A percentile compares a stretch with the other conserved stretches of the same genome.
phyloP scores from a whole-genome alignment of 2,797 vertebrate species.

The Pseudochirops cupreus region DNA sequence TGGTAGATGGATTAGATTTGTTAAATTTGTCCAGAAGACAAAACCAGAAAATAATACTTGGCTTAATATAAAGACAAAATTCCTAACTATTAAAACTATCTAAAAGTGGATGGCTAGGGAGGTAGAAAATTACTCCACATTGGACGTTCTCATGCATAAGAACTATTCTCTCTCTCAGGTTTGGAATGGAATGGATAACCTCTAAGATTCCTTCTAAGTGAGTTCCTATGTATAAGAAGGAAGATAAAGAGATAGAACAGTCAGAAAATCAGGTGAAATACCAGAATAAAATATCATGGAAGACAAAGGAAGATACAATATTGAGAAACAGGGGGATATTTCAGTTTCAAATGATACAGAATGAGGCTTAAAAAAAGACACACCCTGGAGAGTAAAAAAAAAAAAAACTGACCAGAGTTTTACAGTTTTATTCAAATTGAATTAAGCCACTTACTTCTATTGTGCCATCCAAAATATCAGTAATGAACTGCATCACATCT shows the following conservation, averaged over 20 bases:
- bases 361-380: not conserved
- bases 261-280: not conserved
- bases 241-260: not conserved
- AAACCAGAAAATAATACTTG: not conserved
- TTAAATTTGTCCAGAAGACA: not conserved
- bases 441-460: constrained; percentile 88
- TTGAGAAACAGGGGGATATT: not conserved
- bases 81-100: not conserved
- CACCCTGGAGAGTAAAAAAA: not conserved
- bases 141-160: not conserved
- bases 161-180: not conserved
- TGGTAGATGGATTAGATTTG: not conserved
- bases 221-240: not conserved
- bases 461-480: constrained; percentile 93
- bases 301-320: not conserved
- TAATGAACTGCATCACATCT: constrained; percentile 96
- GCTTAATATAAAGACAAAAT: not conserved
- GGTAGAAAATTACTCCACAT: not conserved
- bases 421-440: not conserved
- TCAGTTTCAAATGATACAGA: not conserved
- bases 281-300: not conserved
- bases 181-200: not conserved
- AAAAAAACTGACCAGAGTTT: not conserved
- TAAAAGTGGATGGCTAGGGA: not conserved
- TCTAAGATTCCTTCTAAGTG: not conserved